A percentile compares a stretch with the other conserved stretches of the same genome.
Conservation (phyloP, 2,797 vertebrate species). For the Acrossocheilus fasciatus region DNA sequence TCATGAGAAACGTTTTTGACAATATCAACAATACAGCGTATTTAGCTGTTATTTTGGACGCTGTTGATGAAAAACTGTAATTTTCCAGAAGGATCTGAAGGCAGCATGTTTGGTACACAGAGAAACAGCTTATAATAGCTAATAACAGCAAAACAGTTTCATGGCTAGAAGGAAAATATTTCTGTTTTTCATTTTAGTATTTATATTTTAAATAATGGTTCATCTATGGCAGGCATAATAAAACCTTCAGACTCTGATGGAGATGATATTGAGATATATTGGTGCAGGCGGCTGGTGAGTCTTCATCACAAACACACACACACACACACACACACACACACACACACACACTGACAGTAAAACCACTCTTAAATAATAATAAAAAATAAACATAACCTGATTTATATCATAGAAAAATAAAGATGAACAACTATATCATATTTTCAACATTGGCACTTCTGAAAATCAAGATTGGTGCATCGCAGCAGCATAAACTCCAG, state of each 20-base stretch:
- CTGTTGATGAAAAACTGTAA: not conserved
- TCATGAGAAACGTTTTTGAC: not conserved
- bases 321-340: not conserved
- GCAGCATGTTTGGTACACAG: not conserved
- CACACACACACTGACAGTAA: not conserved
- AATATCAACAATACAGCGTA: not conserved
- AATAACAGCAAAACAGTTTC: not conserved
- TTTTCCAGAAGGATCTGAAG: not conserved
- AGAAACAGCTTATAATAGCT: not conserved
- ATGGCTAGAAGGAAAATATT: not conserved
- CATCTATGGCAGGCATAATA: not conserved
- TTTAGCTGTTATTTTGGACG: not conserved
- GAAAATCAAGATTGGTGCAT: constrained; percentile 15
- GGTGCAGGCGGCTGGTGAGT: not conserved
- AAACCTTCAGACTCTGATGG: not conserved
- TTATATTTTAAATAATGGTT: not conserved
- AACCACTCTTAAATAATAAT: not conserved
- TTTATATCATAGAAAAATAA: constrained; percentile 31
- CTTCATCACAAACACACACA: not conserved
- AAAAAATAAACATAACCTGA: not conserved
- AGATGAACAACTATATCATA: not conserved
- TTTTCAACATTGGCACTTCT: constrained; percentile 28
- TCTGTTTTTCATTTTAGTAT: not conserved
- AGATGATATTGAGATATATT: not conserved
- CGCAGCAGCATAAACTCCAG: constrained; percentile 12